Conservation (phyloP, 2,888 invertebrate species). For the Himalopsyche japonica region DNA sequence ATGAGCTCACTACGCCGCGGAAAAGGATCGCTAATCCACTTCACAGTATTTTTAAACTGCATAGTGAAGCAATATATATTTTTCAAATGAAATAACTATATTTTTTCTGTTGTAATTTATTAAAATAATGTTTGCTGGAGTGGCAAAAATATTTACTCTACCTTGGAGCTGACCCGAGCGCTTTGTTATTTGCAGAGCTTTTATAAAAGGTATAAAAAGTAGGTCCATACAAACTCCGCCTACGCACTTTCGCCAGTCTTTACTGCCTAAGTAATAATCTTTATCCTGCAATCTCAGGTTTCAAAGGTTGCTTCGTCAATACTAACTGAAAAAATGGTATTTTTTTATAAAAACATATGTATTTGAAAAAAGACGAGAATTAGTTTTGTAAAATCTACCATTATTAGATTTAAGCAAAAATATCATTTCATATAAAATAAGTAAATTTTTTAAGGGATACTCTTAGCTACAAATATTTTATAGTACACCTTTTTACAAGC, state of each 20-base stretch:
- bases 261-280: not conserved
- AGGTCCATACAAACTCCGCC: not conserved
- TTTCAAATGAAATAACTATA: not conserved
- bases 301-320: not conserved
- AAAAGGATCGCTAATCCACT: not conserved
- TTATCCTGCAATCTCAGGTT: not conserved
- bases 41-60: not conserved
- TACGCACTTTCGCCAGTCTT: not conserved
- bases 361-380: too few relatives aligned
- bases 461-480: too few relatives aligned
- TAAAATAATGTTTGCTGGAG: not conserved
- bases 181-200: not conserved
- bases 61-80: not conserved
- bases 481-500: too few relatives aligned
- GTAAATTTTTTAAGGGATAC: too few relatives aligned
- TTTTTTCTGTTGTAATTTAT: not conserved
- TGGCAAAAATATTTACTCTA: not conserved
- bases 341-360: too few relatives aligned
- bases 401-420: too few relatives aligned
- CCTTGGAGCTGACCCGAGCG: not conserved
- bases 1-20: not conserved
- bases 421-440: too few relatives aligned
- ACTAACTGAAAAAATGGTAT: not conserved
- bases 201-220: not conserved
- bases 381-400: too few relatives aligned